Evolutionary conservation across 2,113 vertebrate genomes (phyloP).

Genomic region (Stomatorhinus ivindoensis): DNA sequence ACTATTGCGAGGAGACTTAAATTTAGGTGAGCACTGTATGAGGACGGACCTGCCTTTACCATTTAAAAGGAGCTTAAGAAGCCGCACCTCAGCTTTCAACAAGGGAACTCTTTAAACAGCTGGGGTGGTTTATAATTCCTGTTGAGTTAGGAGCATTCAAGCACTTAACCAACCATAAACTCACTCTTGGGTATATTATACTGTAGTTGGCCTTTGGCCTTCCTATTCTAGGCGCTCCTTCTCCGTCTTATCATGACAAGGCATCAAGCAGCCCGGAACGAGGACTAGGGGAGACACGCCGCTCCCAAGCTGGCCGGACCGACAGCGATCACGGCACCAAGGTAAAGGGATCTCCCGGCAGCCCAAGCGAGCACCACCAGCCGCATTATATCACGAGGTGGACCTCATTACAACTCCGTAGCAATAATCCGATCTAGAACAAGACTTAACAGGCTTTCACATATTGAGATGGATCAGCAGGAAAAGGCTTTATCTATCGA

Average conservation of each 20-base stretch:
- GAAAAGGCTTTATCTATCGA: neutral
- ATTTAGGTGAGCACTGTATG: neutral
- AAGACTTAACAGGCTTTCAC: neutral
- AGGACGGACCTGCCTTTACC: neutral
- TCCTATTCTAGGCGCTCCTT: neutral
- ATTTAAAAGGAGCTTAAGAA: neutral
- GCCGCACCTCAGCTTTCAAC: neutral
- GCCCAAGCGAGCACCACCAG: neutral
- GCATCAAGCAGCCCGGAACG: neutral
- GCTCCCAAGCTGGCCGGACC: neutral
- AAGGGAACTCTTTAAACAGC: neutral
- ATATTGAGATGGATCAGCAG: neutral
- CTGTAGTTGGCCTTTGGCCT: slow-evolving; percentile 14
- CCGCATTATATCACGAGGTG: neutral
- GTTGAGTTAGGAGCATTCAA: neutral
- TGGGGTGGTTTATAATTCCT: neutral
- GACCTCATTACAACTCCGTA: neutral
- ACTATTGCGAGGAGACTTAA: neutral
- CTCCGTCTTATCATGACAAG: neutral
- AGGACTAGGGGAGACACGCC: neutral
- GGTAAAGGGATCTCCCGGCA: neutral
- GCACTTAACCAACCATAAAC: neutral
- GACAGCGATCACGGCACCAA: neutral
- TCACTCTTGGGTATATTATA: neutral
- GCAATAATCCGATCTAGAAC: neutral